phyloP scores from a whole-genome alignment of 2,888 invertebrate genomes.

The Cinara cedri region DNA sequence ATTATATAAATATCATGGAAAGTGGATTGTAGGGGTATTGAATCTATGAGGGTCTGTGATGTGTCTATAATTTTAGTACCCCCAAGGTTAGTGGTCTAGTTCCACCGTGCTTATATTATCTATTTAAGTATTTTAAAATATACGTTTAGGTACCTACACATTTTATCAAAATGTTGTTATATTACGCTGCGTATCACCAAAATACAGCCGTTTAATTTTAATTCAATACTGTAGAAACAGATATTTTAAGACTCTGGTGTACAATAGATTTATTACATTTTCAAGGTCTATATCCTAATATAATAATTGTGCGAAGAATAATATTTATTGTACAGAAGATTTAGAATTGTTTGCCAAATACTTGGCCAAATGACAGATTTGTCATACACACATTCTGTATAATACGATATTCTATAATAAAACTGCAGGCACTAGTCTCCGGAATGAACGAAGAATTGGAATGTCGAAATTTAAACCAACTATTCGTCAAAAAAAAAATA shows the following conservation, averaged over 20 bases:
- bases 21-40: no score
- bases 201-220: neutral
- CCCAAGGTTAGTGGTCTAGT: no score
- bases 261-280: neutral
- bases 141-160: no score
- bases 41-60: no score
- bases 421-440: neutral
- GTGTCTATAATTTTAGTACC: no score
- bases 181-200: neutral
- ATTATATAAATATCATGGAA: no score
- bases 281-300: neutral
- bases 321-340: constrained; percentile 7
- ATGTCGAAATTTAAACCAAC: neutral
- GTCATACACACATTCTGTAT: neutral
- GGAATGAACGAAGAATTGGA: neutral
- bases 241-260: no score
- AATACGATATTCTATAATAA: constrained; percentile 25
- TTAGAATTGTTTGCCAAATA: constrained; percentile 31
- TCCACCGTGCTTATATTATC: no score
- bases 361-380: constrained; percentile 38
- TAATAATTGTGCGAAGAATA: constrained; percentile 5
- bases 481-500: constrained; percentile 5
- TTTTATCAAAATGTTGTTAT: neutral
- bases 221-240: neutral
- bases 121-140: no score